phyloP scores from a whole-genome alignment of 1,140 invertebrate genomes.

The Vollenhovia emeryi region DNA sequence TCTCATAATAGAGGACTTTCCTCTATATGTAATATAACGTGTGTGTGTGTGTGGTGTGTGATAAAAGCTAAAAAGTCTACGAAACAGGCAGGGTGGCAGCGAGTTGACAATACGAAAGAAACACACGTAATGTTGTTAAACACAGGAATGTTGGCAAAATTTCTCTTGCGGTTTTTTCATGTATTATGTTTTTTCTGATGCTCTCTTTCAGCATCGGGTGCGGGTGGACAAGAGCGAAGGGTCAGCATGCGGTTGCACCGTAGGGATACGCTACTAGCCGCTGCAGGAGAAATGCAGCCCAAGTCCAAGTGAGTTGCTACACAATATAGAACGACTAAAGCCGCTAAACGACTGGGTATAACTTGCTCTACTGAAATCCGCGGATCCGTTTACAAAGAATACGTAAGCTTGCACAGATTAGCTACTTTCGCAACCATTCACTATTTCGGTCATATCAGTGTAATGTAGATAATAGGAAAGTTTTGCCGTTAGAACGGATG shows the following conservation, averaged over 20 bases:
- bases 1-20: too few species aligned
- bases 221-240: slow-evolving; percentile 83
- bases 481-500: neutral
- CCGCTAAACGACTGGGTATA: slow-evolving; percentile 62
- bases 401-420: slow-evolving; percentile 7
- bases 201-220: slow-evolving; percentile 81
- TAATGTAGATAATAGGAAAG: neutral
- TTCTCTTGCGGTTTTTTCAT: slow-evolving; percentile 64
- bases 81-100: slow-evolving; percentile 26
- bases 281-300: slow-evolving; percentile 80
- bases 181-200: slow-evolving; percentile 69
- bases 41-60: too few species aligned
- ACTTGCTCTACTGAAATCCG: slow-evolving; percentile 61
- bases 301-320: slow-evolving; percentile 85
- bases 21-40: too few species aligned
- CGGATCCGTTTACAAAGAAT: neutral
- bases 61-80: neutral
- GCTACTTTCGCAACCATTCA: neutral
- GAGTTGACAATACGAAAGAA: slow-evolving; percentile 32
- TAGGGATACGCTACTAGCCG: slow-evolving; percentile 74
- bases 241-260: slow-evolving; percentile 84
- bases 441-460: neutral
- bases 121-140: slow-evolving; percentile 6
- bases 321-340: slow-evolving; percentile 32
- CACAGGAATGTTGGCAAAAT: slow-evolving; percentile 28